These are phyloP conservation scores for Sanderia malayensis DNA, from an alignment of 30 jellyfish, hydroid and myxozoan genomes.

Conservation along the genomic window DNA sequence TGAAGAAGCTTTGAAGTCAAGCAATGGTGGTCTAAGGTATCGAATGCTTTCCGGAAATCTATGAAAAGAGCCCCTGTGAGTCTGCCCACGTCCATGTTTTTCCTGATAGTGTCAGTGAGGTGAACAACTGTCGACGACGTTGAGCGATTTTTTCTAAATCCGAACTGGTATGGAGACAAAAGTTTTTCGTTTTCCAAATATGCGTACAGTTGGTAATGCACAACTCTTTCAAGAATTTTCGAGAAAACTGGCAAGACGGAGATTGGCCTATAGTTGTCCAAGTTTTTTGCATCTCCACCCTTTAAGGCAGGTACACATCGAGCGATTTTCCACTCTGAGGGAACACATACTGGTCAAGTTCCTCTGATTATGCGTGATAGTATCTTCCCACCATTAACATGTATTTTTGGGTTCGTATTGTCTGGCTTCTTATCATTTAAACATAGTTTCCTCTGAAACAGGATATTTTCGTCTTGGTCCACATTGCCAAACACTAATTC, in stretches of 20 bases:
- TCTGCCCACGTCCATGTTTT: slow-evolving; percentile 39
- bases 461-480: too few relatives aligned
- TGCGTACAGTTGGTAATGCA: slow-evolving; percentile 38
- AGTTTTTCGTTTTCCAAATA: slow-evolving; percentile 39
- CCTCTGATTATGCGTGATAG: too few relatives aligned
- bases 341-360: too few relatives aligned
- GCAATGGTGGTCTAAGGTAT: slow-evolving; percentile 26
- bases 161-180: slow-evolving; percentile 48
- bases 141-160: slow-evolving; percentile 46
- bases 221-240: slow-evolving; percentile 51
- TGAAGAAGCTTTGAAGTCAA: slow-evolving; percentile 9
- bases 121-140: slow-evolving; percentile 41
- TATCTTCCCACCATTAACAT: too few relatives aligned
- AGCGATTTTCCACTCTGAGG: slow-evolving; percentile 53
- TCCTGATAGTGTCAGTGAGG: slow-evolving; percentile 45
- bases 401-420: too few relatives aligned
- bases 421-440: too few relatives aligned
- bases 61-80: slow-evolving; percentile 55
- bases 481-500: too few relatives aligned
- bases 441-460: too few relatives aligned
- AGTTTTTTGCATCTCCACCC: slow-evolving; percentile 39
- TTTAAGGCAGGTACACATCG: slow-evolving; percentile 30
- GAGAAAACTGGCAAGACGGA: slow-evolving; percentile 51
- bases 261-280: slow-evolving; percentile 43
- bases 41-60: slow-evolving; percentile 58